A percentile compares a stretch with the other conserved stretches of the same genome.
Evolutionary conservation across 2,888 invertebrate genomes (phyloP).

Genomic region (Prosopocoilus inquinatus): DNA sequence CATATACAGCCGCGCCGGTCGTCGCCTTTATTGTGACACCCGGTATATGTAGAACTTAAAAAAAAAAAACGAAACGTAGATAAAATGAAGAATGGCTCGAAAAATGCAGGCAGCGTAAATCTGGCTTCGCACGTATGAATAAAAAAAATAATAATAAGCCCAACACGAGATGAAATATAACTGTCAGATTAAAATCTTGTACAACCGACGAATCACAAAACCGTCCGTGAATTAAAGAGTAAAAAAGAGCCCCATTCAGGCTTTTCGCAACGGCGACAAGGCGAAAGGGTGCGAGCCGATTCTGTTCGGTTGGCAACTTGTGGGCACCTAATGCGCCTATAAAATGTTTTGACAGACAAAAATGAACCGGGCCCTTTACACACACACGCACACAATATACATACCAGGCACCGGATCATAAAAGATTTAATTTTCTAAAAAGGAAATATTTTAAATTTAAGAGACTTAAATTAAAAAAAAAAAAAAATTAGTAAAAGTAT

Average conservation of each 20-base stretch:
- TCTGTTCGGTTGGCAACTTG: conserved; percentile 31
- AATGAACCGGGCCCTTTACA: conserved; percentile 9
- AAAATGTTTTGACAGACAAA: conserved; percentile 20
- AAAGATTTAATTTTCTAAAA: neutral
- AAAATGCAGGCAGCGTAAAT: conserved; percentile 11
- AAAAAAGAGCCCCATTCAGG: conserved; percentile 16
- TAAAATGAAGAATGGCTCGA: too few species aligned
- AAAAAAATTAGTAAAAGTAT: neutral
- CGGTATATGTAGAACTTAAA: too few species aligned
- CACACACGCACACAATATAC: neutral
- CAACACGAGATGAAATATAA: conserved; percentile 34
- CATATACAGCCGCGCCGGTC: too few species aligned
- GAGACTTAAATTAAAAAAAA: neutral
- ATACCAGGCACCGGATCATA: conserved; percentile 7
- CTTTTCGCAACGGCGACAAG: conserved; percentile 6
- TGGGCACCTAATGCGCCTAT: conserved; percentile 28
- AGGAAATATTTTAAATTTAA: too few species aligned
- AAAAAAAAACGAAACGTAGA: too few species aligned
- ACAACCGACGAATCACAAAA: conserved; percentile 29
- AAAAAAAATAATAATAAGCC: neutral
- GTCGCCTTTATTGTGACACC: too few species aligned
- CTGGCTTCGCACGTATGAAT: conserved; percentile 7
- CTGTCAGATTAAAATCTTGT: conserved; percentile 36
- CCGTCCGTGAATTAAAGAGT: conserved; percentile 20
- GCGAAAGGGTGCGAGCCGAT: conserved; percentile 28